These are phyloP conservation scores for Oophaga sylvatica DNA, from an alignment of 2,797 vertebrate genomes.

Conservation along the genomic window DNA sequence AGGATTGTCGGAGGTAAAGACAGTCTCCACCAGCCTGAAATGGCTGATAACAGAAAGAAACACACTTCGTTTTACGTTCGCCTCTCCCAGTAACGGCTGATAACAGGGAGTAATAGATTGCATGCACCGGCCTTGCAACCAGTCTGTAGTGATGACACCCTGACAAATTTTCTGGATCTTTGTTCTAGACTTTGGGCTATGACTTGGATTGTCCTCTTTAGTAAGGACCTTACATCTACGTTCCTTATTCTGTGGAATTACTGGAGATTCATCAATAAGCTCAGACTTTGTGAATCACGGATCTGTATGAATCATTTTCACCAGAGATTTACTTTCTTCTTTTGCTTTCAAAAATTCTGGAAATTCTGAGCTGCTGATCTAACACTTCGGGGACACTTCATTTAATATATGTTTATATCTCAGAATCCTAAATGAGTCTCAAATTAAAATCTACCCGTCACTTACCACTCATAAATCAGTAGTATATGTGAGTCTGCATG, in stretches of 20 bases:
- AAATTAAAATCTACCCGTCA: no score
- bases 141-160: no score
- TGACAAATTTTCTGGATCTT: neutral
- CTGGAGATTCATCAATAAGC: neutral
- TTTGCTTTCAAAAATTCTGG: neutral
- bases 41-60: neutral
- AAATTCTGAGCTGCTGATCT: neutral
- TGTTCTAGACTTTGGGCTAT: neutral
- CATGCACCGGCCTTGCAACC: neutral
- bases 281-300: neutral
- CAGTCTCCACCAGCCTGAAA: neutral
- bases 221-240: no score
- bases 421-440: no score
- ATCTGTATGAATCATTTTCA: neutral
- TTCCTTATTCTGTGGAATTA: neutral
- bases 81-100: neutral
- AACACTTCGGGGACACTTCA: no score
- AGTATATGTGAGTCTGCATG: neutral
- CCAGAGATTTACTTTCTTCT: neutral
- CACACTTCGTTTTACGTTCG: no score
- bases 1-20: neutral
- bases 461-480: no score
- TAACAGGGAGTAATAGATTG: neutral
- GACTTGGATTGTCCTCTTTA: neutral
- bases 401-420: no score